These are phyloP conservation scores for Synergus gifuensis DNA, from an alignment of 2,888 invertebrate genomes.

Conservation along the genomic window DNA sequence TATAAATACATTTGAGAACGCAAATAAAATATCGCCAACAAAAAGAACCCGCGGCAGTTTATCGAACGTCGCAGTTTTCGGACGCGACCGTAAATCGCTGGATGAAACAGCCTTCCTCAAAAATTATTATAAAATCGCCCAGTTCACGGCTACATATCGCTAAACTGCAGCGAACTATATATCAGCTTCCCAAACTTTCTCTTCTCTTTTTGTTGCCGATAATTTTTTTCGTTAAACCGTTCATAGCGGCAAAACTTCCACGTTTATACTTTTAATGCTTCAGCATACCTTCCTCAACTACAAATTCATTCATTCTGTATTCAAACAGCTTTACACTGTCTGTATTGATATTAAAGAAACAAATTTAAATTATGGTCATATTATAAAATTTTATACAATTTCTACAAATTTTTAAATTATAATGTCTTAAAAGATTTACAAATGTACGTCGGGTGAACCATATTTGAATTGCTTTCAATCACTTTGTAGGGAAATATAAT, in stretches of 20 bases:
- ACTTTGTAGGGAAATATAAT: no score
- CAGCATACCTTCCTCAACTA: not conserved
- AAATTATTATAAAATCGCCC: conserved; percentile 65
- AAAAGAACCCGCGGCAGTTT: conserved; percentile 62
- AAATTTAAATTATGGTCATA: no score
- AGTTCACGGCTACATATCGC: conserved; percentile 50
- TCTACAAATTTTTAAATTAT: no score
- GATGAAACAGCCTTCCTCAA: conserved; percentile 58
- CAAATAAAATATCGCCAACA: conserved; percentile 66
- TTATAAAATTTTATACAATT: no score
- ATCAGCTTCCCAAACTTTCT: conserved; percentile 49
- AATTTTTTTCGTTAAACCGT: not conserved
- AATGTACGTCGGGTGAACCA: no score
- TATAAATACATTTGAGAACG: conserved; percentile 55
- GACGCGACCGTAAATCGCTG: conserved; percentile 61
- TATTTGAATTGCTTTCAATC: no score
- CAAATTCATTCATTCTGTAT: not conserved
- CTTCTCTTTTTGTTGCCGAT: conserved; percentile 2
- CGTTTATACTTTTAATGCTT: conserved; percentile 10
- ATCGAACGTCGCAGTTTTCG: conserved; percentile 59
- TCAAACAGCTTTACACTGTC: not conserved
- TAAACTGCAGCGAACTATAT: conserved; percentile 57
- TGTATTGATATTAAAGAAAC: no score
- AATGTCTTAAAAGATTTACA: no score
- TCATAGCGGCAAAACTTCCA: conserved; percentile 7